Evolutionary conservation across 2,113 vertebrate species (phyloP).

Genomic region (Xiphophorus maculatus): DNA sequence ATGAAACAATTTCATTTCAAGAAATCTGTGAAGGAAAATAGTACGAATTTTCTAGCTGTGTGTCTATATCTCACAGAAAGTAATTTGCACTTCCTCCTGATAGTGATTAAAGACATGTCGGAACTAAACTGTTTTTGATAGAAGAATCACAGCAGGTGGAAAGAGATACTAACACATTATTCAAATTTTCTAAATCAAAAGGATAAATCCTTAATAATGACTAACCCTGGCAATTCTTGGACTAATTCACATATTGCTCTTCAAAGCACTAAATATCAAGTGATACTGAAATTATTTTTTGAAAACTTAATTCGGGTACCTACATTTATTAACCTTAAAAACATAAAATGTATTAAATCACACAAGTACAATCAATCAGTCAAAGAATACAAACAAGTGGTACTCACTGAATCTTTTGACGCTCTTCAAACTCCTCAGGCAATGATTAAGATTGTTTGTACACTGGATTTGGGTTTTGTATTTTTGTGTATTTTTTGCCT

Average conservation of each 20-base stretch:
- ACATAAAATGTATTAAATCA: background rate
- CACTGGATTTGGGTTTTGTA: background rate
- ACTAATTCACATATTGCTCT: background rate
- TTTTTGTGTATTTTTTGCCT: slow-evolving; percentile 29
- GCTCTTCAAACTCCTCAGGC: slow-evolving; percentile 7
- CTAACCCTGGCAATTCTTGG: background rate
- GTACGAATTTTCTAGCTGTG: slow-evolving; percentile 11
- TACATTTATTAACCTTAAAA: background rate
- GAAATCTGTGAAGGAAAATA: background rate
- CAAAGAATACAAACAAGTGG: background rate
- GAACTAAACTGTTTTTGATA: slow-evolving; percentile 11
- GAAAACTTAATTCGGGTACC: background rate
- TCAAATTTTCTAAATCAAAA: background rate
- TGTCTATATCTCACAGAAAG: background rate
- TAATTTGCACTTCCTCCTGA: slow-evolving; percentile 3
- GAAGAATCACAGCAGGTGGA: slow-evolving; percentile 2
- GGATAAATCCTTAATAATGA: background rate
- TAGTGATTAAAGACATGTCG: slow-evolving; percentile 18
- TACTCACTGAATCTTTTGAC: background rate
- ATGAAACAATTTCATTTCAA: background rate
- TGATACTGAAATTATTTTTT: background rate
- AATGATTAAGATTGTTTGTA: slow-evolving; percentile 1
- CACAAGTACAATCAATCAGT: background rate
- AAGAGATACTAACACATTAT: background rate
- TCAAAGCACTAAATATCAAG: background rate